phyloP scores from a whole-genome alignment of 2,113 vertebrate genomes.

The Edolisoma coerulescens region DNA sequence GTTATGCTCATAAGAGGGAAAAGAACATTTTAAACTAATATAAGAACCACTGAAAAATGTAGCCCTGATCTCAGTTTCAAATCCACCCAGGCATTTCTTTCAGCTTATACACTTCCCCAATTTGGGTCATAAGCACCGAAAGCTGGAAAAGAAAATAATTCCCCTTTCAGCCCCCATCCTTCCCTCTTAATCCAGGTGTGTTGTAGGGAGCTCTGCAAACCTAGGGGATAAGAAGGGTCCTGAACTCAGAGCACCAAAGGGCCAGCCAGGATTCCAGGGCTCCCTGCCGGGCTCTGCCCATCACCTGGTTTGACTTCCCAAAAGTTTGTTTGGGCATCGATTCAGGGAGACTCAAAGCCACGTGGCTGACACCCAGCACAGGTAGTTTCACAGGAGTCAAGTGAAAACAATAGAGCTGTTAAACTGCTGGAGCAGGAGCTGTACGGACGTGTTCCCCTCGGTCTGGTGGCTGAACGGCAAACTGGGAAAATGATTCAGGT shows the following conservation, averaged over 20 bases:
- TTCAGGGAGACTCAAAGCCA: slow-evolving; percentile 12
- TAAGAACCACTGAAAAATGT: background rate
- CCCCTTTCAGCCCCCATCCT: background rate
- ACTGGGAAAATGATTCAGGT: background rate
- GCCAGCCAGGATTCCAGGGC: background rate
- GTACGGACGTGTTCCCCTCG: background rate
- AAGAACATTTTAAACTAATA: background rate
- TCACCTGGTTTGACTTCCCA: slow-evolving; percentile 15
- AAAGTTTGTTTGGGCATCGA: background rate
- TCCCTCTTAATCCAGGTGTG: background rate
- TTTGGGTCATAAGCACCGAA: background rate
- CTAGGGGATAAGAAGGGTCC: background rate
- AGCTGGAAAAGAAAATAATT: background rate
- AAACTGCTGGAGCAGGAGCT: background rate
- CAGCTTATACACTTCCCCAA: background rate
- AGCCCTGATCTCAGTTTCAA: background rate
- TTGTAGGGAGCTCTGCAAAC: background rate
- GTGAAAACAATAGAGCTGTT: slow-evolving; percentile 3
- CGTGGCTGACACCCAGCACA: slow-evolving; percentile 2
- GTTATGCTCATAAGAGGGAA: background rate
- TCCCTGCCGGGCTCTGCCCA: background rate
- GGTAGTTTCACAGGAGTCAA: slow-evolving; percentile 27
- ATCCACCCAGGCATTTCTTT: background rate
- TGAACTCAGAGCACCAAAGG: background rate
- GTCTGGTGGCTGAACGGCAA: background rate